Percentiles rank a stretch among this genome's conserved stretches.
These are phyloP conservation scores for Melanotaenia nigrans DNA, from an alignment of 2,797 vertebrate species.

Conservation along the genomic window DNA sequence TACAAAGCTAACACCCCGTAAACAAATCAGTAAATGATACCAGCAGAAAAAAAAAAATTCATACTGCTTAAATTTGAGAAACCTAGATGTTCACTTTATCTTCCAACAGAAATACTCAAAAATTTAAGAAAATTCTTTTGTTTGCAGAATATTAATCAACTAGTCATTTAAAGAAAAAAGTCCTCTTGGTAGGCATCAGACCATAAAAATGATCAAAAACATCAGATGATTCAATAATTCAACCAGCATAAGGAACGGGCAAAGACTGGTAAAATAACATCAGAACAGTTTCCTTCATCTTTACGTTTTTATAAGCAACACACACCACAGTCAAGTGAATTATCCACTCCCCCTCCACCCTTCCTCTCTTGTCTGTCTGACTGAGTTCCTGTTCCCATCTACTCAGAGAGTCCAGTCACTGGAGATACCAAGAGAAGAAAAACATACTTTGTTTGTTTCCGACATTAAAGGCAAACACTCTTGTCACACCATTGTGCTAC, in stretches of 20 bases:
- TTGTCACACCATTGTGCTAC: constrained; percentile 49
- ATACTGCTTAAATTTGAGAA: no score
- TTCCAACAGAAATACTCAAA: background rate
- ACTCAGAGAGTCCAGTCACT: constrained; percentile 37
- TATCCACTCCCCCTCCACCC: constrained; percentile 10
- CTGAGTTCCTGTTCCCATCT: constrained; percentile 64
- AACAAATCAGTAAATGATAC: no score
- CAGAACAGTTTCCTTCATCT: constrained; percentile 14
- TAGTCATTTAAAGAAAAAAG: background rate
- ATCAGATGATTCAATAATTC: background rate
- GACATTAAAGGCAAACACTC: constrained; percentile 48
- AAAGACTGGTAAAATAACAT: background rate
- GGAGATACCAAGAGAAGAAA: constrained; percentile 37
- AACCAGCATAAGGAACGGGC: constrained; percentile 1
- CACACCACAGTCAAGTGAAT: constrained; percentile 31
- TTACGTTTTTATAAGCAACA: constrained; percentile 17
- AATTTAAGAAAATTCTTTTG: no score
- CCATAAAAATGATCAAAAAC: background rate
- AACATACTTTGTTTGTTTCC: constrained; percentile 42
- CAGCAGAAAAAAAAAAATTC: no score
- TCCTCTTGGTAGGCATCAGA: background rate
- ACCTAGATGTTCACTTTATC: background rate
- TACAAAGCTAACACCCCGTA: no score
- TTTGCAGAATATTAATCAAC: background rate
- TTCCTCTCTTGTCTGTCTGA: constrained; percentile 40